Conservation (phyloP, 2,113 vertebrate species). For the Elachura formosa region DNA sequence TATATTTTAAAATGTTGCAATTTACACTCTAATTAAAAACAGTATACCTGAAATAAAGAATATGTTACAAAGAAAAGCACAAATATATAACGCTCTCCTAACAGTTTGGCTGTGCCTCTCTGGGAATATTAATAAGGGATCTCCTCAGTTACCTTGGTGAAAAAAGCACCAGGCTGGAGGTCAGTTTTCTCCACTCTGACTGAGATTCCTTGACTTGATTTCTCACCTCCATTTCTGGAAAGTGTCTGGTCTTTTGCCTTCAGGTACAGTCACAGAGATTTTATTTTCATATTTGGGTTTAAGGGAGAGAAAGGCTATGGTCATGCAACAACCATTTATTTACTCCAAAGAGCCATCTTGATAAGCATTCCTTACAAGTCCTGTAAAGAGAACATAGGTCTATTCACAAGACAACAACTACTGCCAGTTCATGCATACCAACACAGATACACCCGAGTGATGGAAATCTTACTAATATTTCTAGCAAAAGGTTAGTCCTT, state of each 20-base stretch:
- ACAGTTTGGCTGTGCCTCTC: background rate
- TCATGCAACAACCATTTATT: background rate
- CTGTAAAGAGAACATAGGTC: background rate
- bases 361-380: background rate
- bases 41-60: background rate
- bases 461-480: background rate
- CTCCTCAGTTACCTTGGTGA: background rate
- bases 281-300: background rate
- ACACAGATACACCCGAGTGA: fast-evolving
- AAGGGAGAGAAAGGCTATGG: background rate
- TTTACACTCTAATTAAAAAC: background rate
- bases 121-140: background rate
- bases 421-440: background rate
- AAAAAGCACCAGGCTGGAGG: background rate
- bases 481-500: background rate
- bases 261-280: background rate
- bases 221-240: background rate
- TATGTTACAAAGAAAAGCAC: background rate
- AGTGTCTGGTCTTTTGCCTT: background rate
- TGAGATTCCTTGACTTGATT: background rate
- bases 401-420: background rate
- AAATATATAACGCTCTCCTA: background rate
- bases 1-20: background rate
- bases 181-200: background rate
- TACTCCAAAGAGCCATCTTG: background rate